Conservation (phyloP, 2,888 invertebrate genomes). For the Xylocampa areola region DNA sequence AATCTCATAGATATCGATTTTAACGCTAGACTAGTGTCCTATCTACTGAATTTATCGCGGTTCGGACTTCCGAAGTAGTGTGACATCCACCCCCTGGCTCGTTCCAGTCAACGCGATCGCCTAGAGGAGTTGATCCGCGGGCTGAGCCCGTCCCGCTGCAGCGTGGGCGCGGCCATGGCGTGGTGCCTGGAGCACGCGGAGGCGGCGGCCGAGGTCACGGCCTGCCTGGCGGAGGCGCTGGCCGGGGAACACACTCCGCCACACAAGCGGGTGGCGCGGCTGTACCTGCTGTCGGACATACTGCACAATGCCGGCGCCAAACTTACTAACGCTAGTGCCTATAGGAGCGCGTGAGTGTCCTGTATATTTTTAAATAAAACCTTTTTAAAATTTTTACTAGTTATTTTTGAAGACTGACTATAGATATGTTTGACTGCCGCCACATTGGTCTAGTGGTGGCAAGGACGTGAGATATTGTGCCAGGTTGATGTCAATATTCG, state of each 20-base stretch:
- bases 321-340: slow-evolving; percentile 98
- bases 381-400: no score
- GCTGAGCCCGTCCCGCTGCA: slow-evolving; percentile 94
- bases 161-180: slow-evolving; percentile 98
- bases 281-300: slow-evolving; percentile 99
- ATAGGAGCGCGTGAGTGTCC: slow-evolving; percentile 93
- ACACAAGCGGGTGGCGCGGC: slow-evolving; percentile 96
- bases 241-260: slow-evolving; percentile 93
- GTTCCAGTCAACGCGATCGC: slow-evolving; percentile 95
- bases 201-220: slow-evolving; percentile 98
- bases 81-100: no score
- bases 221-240: slow-evolving; percentile 96
- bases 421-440: no score
- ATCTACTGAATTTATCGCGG: no score
- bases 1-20: no score
- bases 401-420: no score
- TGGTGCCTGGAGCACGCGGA: slow-evolving; percentile 99
- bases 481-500: no score
- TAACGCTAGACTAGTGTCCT: no score
- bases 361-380: no score
- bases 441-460: no score
- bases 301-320: slow-evolving; percentile 99
- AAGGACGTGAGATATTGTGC: no score
- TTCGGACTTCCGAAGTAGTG: no score
- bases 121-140: slow-evolving; percentile 97